These are phyloP conservation scores for Falco biarmicus DNA, from an alignment of 2,797 vertebrate species.

Conservation along the genomic window DNA sequence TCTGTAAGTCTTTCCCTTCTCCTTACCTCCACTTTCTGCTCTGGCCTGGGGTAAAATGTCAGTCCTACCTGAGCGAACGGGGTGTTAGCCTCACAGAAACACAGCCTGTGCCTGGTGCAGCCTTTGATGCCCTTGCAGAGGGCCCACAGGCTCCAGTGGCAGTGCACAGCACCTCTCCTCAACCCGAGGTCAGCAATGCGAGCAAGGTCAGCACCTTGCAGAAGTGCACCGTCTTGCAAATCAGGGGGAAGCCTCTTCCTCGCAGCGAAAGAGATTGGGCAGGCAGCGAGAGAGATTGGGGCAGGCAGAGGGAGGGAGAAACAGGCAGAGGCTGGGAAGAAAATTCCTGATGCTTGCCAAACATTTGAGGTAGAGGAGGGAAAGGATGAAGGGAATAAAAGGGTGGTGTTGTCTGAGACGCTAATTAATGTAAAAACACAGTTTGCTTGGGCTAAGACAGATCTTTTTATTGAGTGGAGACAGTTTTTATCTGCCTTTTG, in stretches of 20 bases:
- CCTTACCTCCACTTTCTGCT: neutral
- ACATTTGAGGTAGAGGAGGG: neutral
- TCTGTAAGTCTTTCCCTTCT: neutral
- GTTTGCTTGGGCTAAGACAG: conserved; percentile 44
- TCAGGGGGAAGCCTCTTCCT: neutral
- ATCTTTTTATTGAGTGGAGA: conserved; percentile 76
- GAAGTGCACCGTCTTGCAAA: neutral
- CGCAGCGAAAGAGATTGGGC: neutral
- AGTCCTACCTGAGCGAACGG: neutral
- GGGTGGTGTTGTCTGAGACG: conserved; percentile 50
- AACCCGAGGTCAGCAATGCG: neutral
- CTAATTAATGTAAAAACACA: conserved; percentile 72
- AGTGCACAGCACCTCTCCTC: neutral
- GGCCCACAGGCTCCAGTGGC: neutral
- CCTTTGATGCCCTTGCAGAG: neutral
- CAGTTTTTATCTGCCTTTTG: conserved; percentile 76
- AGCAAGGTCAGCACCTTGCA: neutral
- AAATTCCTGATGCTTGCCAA: neutral
- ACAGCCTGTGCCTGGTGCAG: neutral
- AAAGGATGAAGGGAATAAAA: neutral
- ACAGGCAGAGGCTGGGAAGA: neutral
- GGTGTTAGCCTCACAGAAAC: neutral
- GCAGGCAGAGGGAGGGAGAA: neutral
- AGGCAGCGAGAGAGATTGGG: too few relatives aligned
- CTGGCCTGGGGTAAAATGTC: neutral